Evolutionary conservation across 92 coral and sea anemone species (phyloP).

Genomic region (Pocillopora grandis): DNA sequence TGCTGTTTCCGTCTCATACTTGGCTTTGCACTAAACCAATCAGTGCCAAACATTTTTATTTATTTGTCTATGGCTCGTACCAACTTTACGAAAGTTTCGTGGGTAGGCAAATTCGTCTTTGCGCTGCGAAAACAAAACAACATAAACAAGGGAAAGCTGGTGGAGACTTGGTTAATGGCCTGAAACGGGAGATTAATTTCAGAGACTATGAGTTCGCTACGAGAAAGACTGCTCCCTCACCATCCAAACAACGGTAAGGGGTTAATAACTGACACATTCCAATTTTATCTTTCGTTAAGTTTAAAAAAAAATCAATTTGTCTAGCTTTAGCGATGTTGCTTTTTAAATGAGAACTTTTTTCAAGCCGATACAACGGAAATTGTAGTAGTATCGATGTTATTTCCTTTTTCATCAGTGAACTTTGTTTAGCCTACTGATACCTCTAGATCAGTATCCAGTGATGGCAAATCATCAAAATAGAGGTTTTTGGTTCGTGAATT

Average conservation of each 20-base stretch:
- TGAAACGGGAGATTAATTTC: neutral
- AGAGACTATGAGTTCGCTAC: neutral
- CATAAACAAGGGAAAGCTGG: too few relatives aligned
- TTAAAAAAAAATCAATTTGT: neutral
- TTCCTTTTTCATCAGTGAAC: too few relatives aligned
- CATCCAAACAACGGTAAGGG: conserved; percentile 15
- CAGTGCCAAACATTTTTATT: neutral
- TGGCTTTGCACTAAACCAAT: neutral
- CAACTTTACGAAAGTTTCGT: neutral
- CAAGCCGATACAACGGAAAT: too few relatives aligned
- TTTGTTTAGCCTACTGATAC: too few relatives aligned
- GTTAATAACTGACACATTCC: neutral
- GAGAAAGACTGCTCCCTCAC: conserved; percentile 12
- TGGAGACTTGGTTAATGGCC: too few relatives aligned
- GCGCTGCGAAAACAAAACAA: neutral
- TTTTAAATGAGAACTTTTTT: neutral
- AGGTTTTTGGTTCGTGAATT: too few relatives aligned
- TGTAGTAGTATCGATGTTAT: too few relatives aligned
- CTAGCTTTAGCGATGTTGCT: neutral
- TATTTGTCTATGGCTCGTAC: too few relatives aligned
- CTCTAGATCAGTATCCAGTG: too few relatives aligned
- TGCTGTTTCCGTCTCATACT: conserved; percentile 1
- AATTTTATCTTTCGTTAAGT: neutral
- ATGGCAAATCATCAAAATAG: too few relatives aligned
- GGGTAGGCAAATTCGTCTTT: neutral